Evolutionary conservation across 2,113 vertebrate species (phyloP).

Genomic region (Pogonocichla stellata): DNA sequence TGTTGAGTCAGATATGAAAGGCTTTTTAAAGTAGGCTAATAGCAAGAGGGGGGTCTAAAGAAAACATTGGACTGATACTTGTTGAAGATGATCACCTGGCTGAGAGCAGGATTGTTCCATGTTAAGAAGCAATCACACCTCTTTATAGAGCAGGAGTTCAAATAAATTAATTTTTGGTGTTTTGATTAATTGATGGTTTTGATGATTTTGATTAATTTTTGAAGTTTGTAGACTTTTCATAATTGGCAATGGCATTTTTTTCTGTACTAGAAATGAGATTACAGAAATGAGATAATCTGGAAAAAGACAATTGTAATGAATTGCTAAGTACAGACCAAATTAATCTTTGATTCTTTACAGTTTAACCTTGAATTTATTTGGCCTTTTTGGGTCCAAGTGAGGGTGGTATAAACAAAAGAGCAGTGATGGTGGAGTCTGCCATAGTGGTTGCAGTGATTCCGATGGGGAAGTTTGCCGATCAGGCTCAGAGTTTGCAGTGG

Average conservation of each 20-base stretch:
- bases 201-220: background rate
- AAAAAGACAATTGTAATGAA: background rate
- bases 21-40: background rate
- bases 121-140: background rate
- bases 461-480: background rate
- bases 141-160: background rate
- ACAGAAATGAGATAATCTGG: background rate
- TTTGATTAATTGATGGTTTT: no score
- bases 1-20: background rate
- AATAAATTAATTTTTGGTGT: background rate
- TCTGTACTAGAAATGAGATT: background rate
- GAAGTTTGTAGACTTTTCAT: background rate
- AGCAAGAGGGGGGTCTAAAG: background rate
- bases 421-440: fast-evolving
- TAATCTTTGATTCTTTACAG: background rate
- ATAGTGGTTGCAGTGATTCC: background rate
- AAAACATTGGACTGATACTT: background rate
- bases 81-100: background rate
- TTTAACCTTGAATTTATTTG: background rate
- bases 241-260: background rate
- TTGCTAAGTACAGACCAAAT: background rate
- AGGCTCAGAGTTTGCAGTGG: fast-evolving
- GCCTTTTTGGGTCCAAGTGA: background rate
- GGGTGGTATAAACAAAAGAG: background rate
- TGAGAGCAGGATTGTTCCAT: background rate